phyloP scores from a whole-genome alignment of 64 coral and sea anemone genomes.

The Pachyseris speciosa region DNA sequence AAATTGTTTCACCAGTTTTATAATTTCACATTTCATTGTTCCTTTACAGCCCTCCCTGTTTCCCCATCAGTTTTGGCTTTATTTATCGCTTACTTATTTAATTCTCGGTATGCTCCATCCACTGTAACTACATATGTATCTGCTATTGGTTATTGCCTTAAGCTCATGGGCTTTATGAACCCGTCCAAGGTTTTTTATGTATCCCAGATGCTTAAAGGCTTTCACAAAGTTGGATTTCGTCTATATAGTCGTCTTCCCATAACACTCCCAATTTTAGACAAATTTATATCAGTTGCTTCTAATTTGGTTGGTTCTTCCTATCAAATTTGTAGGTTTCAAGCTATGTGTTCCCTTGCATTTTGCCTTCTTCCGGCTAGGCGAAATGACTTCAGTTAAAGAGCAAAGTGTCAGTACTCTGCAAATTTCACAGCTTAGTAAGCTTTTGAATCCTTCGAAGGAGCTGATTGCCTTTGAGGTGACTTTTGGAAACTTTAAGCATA shows the following conservation, averaged over 20 bases:
- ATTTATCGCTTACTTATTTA: too few relatives aligned
- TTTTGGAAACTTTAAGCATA: too few relatives aligned
- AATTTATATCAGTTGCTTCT: background rate
- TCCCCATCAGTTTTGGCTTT: conserved; percentile 14
- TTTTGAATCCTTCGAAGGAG: background rate
- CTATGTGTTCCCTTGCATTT: too few relatives aligned
- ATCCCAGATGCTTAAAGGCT: background rate
- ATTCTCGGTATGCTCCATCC: conserved; percentile 21
- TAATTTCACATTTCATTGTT: conserved; percentile 7
- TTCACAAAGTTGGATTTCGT: background rate
- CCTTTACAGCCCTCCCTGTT: background rate
- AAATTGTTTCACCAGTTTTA: conserved; percentile 15
- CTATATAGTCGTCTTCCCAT: too few relatives aligned
- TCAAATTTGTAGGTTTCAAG: background rate
- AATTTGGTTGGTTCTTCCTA: too few relatives aligned
- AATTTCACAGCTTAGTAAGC: conserved; percentile 30
- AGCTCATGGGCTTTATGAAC: background rate
- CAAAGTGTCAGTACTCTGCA: background rate
- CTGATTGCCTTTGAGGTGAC: background rate
- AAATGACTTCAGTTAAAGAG: background rate
- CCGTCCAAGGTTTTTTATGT: background rate
- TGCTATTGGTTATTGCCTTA: background rate
- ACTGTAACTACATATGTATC: background rate
- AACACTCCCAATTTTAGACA: background rate
- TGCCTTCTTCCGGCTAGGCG: conserved; percentile 14